Base-by-base conservation (phyloP, 2,888 invertebrate species). In the Macrophya annulata region DNA sequence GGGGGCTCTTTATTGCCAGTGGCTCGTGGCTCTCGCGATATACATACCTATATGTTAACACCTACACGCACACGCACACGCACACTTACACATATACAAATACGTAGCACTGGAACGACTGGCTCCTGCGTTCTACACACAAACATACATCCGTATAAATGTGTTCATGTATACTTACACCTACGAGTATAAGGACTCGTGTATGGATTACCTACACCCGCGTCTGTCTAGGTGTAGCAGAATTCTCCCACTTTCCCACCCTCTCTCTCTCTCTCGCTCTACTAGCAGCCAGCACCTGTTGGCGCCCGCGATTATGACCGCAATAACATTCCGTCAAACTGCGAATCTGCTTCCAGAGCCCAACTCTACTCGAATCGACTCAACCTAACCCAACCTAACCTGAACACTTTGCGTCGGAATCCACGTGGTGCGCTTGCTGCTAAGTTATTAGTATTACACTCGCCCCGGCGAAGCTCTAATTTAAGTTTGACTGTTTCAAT, bases 241-340 rank as follows among this genome's bases (percentile, higher is more conserved):
- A 55, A 55, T 31, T 77, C 77, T 21, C 74, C n/a, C 25, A 12
- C 79, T 81, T 40, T 62, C 40, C 40, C 84, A 85, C 85, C 43
- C 82, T 86, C 86, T 74, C 84, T 85, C 85, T 83, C 72, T 79
- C 85, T 83, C 81, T 81, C 76, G 84, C 85, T 86, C 77, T 55
- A 59, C 21, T 43, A 40, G 59, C 40, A 62, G 90, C 91, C 92
- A 91, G 90, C 93, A 93, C 93, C 93, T 93, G 93, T 93, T 93
- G 93, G 93, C 91, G 92, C 90, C 90, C 90, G 90, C 91, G 93
- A 93, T 93, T 93, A 93, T 93, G 92, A 92, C 92, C 91, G 93
- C 91, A 93, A 93, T 93, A 93, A 93, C 93, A 92, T 93, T 93
- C 91, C 93, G 93, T 93, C 93, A 93, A 93, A 93, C 90, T 90